These are phyloP conservation scores for Drosophila sturtevanti DNA, from an alignment of 1,140 invertebrate species.

Conservation along the genomic window DNA sequence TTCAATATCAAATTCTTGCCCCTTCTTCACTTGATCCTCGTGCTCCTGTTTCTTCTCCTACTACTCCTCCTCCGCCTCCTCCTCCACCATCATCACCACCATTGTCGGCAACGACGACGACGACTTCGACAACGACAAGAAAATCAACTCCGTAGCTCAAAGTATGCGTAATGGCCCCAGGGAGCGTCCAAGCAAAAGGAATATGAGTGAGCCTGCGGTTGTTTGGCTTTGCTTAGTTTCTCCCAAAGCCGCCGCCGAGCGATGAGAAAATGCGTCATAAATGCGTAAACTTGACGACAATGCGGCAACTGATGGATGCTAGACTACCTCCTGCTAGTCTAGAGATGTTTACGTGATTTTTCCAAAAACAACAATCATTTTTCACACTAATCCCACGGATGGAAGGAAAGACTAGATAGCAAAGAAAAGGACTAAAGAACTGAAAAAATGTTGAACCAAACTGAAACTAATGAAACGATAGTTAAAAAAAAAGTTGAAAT, in stretches of 20 bases:
- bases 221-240: slow-evolving; percentile 62
- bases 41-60: slow-evolving; percentile 9
- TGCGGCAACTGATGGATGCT: slow-evolving; percentile 28
- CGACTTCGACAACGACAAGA: too few relatives aligned
- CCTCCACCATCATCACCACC: neutral
- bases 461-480: too few relatives aligned
- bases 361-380: neutral
- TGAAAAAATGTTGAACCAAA: too few relatives aligned
- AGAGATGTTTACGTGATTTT: neutral
- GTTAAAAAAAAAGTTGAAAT: too few relatives aligned
- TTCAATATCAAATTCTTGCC: too few relatives aligned
- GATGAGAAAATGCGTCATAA: slow-evolving; percentile 82
- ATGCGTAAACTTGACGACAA: slow-evolving; percentile 79
- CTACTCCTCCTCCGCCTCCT: neutral
- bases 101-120: neutral
- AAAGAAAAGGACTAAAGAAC: too few relatives aligned
- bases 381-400: too few relatives aligned
- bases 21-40: neutral
- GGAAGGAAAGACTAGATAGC: too few relatives aligned
- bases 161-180: slow-evolving; percentile 81
- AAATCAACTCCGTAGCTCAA: slow-evolving; percentile 70
- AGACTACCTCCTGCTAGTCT: neutral
- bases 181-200: slow-evolving; percentile 48
- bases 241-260: slow-evolving; percentile 24
- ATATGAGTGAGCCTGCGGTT: slow-evolving; percentile 41